These are phyloP conservation scores for Haemorhous mexicanus DNA, from an alignment of 2,113 vertebrate species.

Conservation along the genomic window DNA sequence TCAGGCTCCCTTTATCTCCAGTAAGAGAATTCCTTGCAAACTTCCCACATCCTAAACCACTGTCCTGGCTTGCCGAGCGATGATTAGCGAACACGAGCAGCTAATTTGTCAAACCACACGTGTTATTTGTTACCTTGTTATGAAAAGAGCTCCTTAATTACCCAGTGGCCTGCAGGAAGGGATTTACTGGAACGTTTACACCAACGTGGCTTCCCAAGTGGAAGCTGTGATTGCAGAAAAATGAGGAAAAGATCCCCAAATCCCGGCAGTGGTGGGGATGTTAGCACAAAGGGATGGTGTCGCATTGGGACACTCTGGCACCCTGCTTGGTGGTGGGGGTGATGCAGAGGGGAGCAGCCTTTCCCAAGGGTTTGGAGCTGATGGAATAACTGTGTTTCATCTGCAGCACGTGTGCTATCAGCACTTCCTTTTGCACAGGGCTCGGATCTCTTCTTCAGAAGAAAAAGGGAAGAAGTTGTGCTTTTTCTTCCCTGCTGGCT, in stretches of 20 bases:
- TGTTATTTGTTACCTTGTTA: not conserved
- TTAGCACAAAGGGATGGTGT: not conserved
- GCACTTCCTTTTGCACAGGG: not conserved
- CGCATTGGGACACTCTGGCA: not conserved
- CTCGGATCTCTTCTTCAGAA: not conserved
- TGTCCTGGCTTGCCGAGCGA: not conserved
- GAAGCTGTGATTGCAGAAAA: not conserved
- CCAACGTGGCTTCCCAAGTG: not conserved
- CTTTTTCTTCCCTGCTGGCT: not conserved
- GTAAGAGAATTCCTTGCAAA: not conserved
- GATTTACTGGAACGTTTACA: not conserved
- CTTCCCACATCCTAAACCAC: rapidly evolving
- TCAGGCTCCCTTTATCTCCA: not conserved
- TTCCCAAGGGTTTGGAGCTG: not conserved
- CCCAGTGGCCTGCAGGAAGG: conserved; percentile 22
- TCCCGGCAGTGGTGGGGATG: not conserved
- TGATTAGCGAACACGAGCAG: rapidly evolving
- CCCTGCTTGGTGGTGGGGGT: no score
- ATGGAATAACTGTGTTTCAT: not conserved
- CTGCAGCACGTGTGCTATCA: rapidly evolving
- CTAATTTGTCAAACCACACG: not conserved
- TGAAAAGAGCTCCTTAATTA: conserved; percentile 12
- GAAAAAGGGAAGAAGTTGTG: not conserved
- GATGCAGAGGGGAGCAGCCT: not conserved
- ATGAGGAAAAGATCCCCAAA: not conserved